Base-by-base conservation (phyloP, 1,140 invertebrate species). In the Drosophila pandora region DNA sequence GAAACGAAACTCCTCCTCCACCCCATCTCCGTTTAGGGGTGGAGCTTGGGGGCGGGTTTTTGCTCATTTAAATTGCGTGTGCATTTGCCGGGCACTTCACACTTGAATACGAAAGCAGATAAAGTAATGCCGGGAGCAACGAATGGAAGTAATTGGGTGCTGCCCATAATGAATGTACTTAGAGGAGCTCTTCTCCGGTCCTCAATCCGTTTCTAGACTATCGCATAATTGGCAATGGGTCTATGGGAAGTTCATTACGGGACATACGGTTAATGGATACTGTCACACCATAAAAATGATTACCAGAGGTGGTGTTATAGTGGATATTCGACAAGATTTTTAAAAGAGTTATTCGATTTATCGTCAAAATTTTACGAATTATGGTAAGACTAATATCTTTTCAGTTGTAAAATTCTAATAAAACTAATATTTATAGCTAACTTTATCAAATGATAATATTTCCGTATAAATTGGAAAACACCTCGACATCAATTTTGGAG, bases 41-140 rank as follows among this genome's bases (percentile, higher is more conserved):
- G 48, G 25, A 25, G 48, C 9, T 48, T 58, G 45, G 47, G 21
- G 22, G 53, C 41, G 59, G 47, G 61, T 50, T 74, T 64, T 76
- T 75, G 69, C 82, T 87, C 76, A 87, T 87, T 87, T 87, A 88
- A 87, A 87, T 87, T 87, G 83, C 83, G 83, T 88, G 83, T 88
- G 76, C 82, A 88, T 85, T 88, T 88, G 59, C 76, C 60, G 75
- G 75, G 71, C 76, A 87, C 83, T 87, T 87, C 83, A 87, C 83
- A 87, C 83, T 88, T 87, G 83, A 87, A 88, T 88, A 83, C 83
- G 53, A 87, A 88, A 88, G 83, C 76, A 87, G 83, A 87, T 87
- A 87, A 83, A 87, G 83, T 88, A 88, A 87, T 88, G 79, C 77
- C 69, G 47, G 59, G 65, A 54, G 49, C 49, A 76, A 73, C 71